phyloP scores from a whole-genome alignment of 2,113 vertebrate species.

The Zapornia atra region DNA sequence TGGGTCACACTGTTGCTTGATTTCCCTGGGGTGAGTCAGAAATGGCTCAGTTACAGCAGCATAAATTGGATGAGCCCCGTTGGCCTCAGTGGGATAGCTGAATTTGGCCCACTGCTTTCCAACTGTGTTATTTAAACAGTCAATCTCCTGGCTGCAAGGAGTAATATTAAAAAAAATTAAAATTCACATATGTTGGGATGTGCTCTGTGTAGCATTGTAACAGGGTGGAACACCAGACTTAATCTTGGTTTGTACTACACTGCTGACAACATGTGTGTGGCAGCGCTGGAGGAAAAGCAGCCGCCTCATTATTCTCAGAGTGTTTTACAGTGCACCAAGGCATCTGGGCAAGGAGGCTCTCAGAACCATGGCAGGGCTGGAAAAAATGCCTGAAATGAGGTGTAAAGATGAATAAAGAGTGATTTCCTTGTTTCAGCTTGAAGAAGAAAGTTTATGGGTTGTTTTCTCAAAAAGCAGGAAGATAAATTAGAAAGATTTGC shows the following conservation, averaged over 20 bases:
- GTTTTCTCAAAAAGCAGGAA: neutral
- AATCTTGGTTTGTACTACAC: neutral
- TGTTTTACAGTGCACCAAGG: neutral
- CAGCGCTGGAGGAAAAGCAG: neutral
- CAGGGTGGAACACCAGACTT: neutral
- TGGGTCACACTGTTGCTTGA: neutral
- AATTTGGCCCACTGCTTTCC: slow-evolving; percentile 7
- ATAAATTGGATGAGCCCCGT: neutral
- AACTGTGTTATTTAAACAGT: neutral
- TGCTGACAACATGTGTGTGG: neutral
- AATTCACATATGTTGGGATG: neutral
- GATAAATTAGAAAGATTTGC: neutral
- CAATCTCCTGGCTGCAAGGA: neutral
- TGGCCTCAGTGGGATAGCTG: neutral
- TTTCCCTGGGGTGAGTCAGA: neutral
- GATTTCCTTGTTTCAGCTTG: neutral
- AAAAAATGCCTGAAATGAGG: neutral
- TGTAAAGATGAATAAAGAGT: neutral
- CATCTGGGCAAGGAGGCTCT: neutral
- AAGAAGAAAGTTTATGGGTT: neutral
- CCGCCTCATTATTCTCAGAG: neutral
- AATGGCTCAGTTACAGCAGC: neutral
- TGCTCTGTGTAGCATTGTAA: neutral
- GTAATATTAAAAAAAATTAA: neutral
- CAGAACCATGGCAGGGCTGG: neutral